Percentiles rank a stretch among this genome's conserved stretches.
Evolutionary conservation across 1,140 invertebrate genomes (phyloP).

Genomic region (Pristionchus pacificus): DNA sequence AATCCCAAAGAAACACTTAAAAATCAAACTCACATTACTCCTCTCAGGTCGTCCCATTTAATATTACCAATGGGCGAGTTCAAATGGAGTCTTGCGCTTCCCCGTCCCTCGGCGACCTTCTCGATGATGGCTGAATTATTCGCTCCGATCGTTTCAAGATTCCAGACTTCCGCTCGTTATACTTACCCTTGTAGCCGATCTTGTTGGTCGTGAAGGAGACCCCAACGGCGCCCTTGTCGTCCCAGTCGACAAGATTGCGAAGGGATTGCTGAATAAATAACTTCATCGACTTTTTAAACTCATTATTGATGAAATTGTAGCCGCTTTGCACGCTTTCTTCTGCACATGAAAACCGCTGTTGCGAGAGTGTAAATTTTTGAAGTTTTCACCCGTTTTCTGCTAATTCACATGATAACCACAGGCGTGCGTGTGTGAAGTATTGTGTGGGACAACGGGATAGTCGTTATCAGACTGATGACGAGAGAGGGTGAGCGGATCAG

Average conservation of each 20-base stretch:
- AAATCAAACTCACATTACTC: background rate
- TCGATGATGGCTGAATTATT: slow-evolving; percentile 18
- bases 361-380: no score
- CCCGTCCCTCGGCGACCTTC: slow-evolving; percentile 4
- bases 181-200: background rate
- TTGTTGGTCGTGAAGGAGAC: background rate
- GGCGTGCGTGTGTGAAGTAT: no score
- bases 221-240: background rate
- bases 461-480: no score
- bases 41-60: background rate
- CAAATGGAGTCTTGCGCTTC: slow-evolving; percentile 9
- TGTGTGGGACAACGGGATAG: no score
- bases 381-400: no score
- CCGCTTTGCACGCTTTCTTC: no score
- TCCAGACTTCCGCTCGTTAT: background rate
- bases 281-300: no score
- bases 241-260: background rate
- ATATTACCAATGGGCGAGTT: slow-evolving; percentile 25
- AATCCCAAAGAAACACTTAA: no score
- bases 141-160: background rate
- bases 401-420: no score
- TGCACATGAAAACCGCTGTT: no score
- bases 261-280: background rate
- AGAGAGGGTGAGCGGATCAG: no score
- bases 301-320: no score